Percentiles rank a stretch among this genome's conserved stretches.
phyloP scores from a whole-genome alignment of 2,113 vertebrate genomes.

The Aythya baeri region DNA sequence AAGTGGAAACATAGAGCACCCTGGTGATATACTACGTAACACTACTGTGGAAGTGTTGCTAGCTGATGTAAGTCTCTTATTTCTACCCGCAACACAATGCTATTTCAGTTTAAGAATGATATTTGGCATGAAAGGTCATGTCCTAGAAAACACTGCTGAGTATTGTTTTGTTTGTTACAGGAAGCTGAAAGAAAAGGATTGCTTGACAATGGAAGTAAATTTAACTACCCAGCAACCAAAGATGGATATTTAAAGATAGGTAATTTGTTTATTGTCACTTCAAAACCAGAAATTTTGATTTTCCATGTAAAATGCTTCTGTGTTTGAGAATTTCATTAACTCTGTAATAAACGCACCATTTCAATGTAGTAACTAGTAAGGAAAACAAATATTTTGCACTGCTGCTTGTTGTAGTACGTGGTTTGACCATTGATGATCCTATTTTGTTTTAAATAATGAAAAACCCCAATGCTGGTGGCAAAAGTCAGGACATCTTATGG shows the following conservation, averaged over 20 bases:
- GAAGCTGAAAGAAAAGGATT: conserved; percentile 6
- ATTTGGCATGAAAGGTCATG: background rate
- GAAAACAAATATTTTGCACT: background rate
- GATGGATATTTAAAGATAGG: conserved; percentile 79
- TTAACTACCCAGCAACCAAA: conserved; percentile 58
- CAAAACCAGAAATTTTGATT: background rate
- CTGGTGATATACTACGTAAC: conserved; percentile 82
- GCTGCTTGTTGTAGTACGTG: background rate
- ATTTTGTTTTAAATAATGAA: background rate
- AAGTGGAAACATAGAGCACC: conserved; percentile 83
- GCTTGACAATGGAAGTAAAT: background rate
- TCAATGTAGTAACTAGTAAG: background rate
- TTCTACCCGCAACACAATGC: background rate
- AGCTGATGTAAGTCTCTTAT: conserved; percentile 77
- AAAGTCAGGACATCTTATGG: background rate
- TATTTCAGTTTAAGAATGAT: background rate
- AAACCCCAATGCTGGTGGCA: background rate
- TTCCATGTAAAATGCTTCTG: background rate
- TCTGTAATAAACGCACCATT: background rate
- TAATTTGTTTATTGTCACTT: conserved; percentile 27
- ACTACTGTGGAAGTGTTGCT: conserved; percentile 85
- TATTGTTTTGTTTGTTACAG: conserved; percentile 43
- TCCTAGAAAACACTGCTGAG: background rate
- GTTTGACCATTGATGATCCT: background rate
- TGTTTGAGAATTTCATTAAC: background rate